Evolutionary conservation across 1,140 invertebrate genomes (phyloP).

Genomic region (Lepidotrigona ventralis): DNA sequence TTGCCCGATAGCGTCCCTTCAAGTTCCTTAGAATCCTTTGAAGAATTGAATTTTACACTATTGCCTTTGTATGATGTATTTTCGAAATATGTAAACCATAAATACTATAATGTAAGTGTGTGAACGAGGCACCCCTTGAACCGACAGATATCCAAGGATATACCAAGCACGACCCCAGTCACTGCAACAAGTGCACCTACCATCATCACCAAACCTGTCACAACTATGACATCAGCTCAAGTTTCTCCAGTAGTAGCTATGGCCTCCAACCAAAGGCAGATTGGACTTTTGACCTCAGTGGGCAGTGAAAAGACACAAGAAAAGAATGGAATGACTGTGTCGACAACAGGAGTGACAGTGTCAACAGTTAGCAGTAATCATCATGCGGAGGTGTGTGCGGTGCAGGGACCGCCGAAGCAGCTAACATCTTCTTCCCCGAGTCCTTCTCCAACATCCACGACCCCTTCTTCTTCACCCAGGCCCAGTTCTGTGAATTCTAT

Average conservation of each 20-base stretch:
- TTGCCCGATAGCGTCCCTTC: constrained; percentile 29
- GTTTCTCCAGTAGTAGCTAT: constrained; percentile 72
- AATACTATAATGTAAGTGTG: constrained; percentile 66
- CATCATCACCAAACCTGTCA: constrained; percentile 75
- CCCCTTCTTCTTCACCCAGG: constrained; percentile 74
- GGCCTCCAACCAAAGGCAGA: constrained; percentile 71
- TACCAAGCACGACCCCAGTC: constrained; percentile 75
- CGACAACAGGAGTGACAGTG: constrained; percentile 53
- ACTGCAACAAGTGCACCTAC: constrained; percentile 76
- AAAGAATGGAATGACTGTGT: constrained; percentile 68
- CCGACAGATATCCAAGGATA: constrained; percentile 84
- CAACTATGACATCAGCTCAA: constrained; percentile 72
- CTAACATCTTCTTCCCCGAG: constrained; percentile 77
- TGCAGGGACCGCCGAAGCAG: constrained; percentile 78
- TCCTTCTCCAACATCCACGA: constrained; percentile 74
- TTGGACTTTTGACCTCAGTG: constrained; percentile 69
- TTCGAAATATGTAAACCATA: constrained; percentile 54
- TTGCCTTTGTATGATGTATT: constrained; percentile 54
- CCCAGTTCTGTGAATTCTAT: constrained; percentile 71
- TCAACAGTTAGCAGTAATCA: constrained; percentile 67
- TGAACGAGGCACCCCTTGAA: constrained; percentile 78
- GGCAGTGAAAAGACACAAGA: constrained; percentile 70
- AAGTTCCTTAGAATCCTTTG: constrained; percentile 30
- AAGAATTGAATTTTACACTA: constrained; percentile 38
- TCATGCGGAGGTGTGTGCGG: constrained; percentile 80